Percentiles rank a stretch among this genome's conserved stretches.
Evolutionary conservation across 2,797 vertebrate genomes (phyloP).

Genomic region (Enteromius radiatus): DNA sequence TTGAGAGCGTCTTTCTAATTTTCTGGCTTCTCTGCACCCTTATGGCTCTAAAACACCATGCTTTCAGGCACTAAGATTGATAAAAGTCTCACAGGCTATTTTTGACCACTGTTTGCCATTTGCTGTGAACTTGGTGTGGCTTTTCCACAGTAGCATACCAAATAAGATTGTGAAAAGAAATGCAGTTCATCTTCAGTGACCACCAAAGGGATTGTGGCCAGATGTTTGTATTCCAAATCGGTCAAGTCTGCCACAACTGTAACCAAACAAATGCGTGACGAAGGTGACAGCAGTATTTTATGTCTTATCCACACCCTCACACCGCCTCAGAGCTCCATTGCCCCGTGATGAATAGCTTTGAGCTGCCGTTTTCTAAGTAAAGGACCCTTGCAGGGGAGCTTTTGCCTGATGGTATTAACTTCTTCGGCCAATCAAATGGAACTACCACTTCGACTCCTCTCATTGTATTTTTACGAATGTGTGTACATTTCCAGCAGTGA

Average conservation of each 20-base stretch:
- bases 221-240: constrained; percentile 72
- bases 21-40: constrained; percentile 8
- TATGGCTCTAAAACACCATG: constrained; percentile 20
- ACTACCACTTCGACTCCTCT: constrained; percentile 83
- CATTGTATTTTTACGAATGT: constrained; percentile 88
- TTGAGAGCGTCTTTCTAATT: constrained; percentile 15
- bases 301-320: constrained; percentile 10
- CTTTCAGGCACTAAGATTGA: background rate
- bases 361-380: constrained; percentile 69
- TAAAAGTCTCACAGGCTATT: constrained; percentile 3
- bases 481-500: constrained; percentile 89
- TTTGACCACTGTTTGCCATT: constrained; percentile 22
- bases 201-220: constrained; percentile 75
- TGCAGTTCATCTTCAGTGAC: constrained; percentile 72
- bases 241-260: constrained; percentile 67
- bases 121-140: constrained; percentile 35
- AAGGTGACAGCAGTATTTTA: constrained; percentile 30
- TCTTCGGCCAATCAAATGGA: constrained; percentile 76
- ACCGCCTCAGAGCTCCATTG: constrained; percentile 62
- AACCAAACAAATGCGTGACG: constrained; percentile 71
- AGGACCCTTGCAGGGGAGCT: constrained; percentile 71
- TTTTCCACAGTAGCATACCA: constrained; percentile 55
- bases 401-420: constrained; percentile 66
- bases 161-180: constrained; percentile 68
- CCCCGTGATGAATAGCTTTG: constrained; percentile 78